Base-by-base conservation (phyloP, 2,113 vertebrate species). In the Coreoperca whiteheadi region DNA sequence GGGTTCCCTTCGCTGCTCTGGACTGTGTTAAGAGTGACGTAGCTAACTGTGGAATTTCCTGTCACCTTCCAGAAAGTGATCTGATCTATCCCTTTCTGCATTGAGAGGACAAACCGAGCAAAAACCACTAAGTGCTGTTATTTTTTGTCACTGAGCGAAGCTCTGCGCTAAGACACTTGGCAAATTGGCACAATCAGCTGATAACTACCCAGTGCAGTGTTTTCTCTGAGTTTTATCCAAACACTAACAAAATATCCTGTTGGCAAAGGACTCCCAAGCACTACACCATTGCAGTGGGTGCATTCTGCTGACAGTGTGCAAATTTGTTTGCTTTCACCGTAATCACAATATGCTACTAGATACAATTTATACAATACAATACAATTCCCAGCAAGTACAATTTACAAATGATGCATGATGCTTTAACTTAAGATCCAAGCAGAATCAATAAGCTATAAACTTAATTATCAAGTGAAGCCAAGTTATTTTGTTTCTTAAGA, bases 41-140 rank as follows among this genome's bases (percentile, higher is more conserved):
- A 79, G 84, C 85, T 59, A 57, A 84, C 82, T 87, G 79, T 87
- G 90, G 91, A 93, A 94, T 88, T 86, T 93, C 90, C 90, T 59
- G 81, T 92, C 84, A 88, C 90, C 83, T 86, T 93, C 75, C 70
- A 57, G 61, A 75, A 81, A 81, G 70, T 85, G 57, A 90, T 90
- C 78, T 69, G 74, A 88, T 88, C 63, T 59, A 39, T 86, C 63
- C 53, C 43, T 69, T 18, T 69, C 65, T 89, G 72, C 82, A 77
- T 70, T 54, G 54, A 90, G 64, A 80, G 84, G 73, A 78, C 73
- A 82, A 81, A 74, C 81, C 64, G 85, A 88, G 64, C 73, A 90
- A 84, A 93, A 93, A 95, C 92, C 93, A 95, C 94, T 93, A 94
- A 93, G 93, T 95, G 94, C 93, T 93, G 86, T 89, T 91, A 61